Evolutionary conservation across 2,888 invertebrate genomes (phyloP).

Genomic region (Volucella inanis): DNA sequence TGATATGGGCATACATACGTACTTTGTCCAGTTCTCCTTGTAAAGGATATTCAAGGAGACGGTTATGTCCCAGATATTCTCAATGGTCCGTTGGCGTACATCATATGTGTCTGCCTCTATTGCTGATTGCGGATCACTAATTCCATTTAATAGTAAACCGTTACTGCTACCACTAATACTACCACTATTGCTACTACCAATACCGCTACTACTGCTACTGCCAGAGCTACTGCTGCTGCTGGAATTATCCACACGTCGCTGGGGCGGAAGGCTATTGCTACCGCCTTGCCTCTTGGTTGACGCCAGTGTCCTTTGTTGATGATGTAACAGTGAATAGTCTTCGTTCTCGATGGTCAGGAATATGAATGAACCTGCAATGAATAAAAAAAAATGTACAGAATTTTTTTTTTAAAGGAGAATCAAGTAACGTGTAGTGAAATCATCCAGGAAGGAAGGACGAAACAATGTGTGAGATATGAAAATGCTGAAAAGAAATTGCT

Average conservation of each 20-base stretch:
- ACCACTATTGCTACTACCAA: conserved; percentile 29
- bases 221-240: conserved; percentile 42
- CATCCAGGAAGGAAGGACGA: conserved; percentile 23
- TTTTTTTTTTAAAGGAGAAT: not conserved
- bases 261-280: conserved; percentile 77
- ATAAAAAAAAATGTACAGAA: conserved; percentile 32
- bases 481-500: conserved; percentile 56
- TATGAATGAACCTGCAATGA: conserved; percentile 89
- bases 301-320: conserved; percentile 85
- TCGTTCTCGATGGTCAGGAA: conserved; percentile 90
- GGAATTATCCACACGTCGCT: conserved; percentile 60
- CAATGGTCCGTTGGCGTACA: conserved; percentile 88
- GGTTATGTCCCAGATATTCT: conserved; percentile 96
- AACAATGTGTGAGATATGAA: conserved; percentile 49
- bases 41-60: conserved; percentile 93
- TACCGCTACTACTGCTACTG: conserved; percentile 66
- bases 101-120: conserved; percentile 84
- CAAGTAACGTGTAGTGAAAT: conserved; percentile 13
- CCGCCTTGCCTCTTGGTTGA: conserved; percentile 82
- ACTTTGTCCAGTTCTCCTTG: conserved; percentile 94
- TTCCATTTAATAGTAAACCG: conserved; percentile 66
- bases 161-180: conserved; percentile 43
- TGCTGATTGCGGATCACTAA: conserved; percentile 80
- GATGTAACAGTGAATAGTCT: conserved; percentile 81
- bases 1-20: conserved; percentile 83